phyloP scores from a whole-genome alignment of 2,113 vertebrate genomes.

The Nymphicus hollandicus region DNA sequence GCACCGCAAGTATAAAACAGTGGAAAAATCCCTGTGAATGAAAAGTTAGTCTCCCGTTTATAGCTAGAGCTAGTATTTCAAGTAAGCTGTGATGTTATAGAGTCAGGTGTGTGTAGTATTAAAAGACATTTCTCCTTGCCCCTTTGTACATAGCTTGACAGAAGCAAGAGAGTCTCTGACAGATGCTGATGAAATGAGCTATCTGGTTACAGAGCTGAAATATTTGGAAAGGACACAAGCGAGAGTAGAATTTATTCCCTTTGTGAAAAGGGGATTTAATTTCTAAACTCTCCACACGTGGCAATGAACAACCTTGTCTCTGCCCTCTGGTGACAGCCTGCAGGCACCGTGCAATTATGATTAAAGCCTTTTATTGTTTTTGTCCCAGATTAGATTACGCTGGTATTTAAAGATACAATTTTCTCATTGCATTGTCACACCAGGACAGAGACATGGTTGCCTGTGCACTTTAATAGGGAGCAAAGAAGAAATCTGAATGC shows the following conservation, averaged over 20 bases:
- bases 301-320: slow-evolving; percentile 54
- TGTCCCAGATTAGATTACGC: slow-evolving; percentile 60
- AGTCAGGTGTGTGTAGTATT: neutral
- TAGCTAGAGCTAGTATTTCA: slow-evolving; percentile 4
- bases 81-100: neutral
- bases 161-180: slow-evolving; percentile 21
- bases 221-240: slow-evolving; percentile 54
- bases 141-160: neutral
- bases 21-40: neutral
- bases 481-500: neutral
- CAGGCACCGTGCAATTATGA: slow-evolving; percentile 45
- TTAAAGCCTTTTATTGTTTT: slow-evolving; percentile 58
- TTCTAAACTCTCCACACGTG: slow-evolving; percentile 41
- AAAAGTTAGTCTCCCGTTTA: neutral
- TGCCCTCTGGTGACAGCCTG: slow-evolving; percentile 56
- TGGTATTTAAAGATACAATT: slow-evolving; percentile 61
- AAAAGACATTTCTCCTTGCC: slow-evolving; percentile 30
- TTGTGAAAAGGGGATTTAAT: slow-evolving; percentile 54
- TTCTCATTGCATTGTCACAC: neutral
- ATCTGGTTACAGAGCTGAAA: slow-evolving; percentile 47
- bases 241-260: slow-evolving; percentile 42
- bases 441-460: neutral
- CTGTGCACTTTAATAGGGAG: neutral
- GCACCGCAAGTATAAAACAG: neutral
- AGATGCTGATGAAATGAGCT: slow-evolving; percentile 36